These are phyloP conservation scores for Agrochola litura DNA, from an alignment of 2,888 invertebrate species.

Conservation along the genomic window DNA sequence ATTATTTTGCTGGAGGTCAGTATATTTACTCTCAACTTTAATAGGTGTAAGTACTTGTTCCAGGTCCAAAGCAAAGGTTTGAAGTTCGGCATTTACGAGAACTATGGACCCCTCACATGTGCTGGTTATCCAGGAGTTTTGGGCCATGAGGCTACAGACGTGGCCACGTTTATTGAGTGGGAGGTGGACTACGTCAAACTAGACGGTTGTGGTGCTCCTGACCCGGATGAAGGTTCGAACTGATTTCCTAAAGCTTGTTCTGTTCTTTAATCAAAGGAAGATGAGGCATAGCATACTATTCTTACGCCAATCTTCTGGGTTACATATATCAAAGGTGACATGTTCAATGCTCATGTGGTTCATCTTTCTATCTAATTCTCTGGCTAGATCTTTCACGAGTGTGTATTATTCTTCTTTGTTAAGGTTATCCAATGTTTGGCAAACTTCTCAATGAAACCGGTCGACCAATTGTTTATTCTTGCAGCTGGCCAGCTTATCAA, in stretches of 20 bases:
- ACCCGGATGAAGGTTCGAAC: constrained; percentile 72
- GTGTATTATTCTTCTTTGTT: no score
- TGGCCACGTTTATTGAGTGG: constrained; percentile 94
- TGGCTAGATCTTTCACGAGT: no score
- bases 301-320: background rate
- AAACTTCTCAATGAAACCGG: no score
- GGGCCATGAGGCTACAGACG: constrained; percentile 92
- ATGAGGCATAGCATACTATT: background rate
- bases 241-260: constrained; percentile 95
- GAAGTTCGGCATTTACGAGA: constrained; percentile 95
- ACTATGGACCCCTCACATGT: constrained; percentile 94
- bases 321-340: constrained; percentile 57
- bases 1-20: no score
- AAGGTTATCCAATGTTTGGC: no score
- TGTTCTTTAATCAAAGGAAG: constrained; percentile 79
- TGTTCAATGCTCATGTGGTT: background rate
- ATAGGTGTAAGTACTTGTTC: no score
- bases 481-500: no score
- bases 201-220: constrained; percentile 94
- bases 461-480: no score
- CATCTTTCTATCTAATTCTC: no score
- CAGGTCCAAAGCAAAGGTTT: no score
- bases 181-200: constrained; percentile 95
- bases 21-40: no score
- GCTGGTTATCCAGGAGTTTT: constrained; percentile 94